These are phyloP conservation scores for Artemia franciscana DNA, from an alignment of 1,140 invertebrate genomes.

Conservation along the genomic window DNA sequence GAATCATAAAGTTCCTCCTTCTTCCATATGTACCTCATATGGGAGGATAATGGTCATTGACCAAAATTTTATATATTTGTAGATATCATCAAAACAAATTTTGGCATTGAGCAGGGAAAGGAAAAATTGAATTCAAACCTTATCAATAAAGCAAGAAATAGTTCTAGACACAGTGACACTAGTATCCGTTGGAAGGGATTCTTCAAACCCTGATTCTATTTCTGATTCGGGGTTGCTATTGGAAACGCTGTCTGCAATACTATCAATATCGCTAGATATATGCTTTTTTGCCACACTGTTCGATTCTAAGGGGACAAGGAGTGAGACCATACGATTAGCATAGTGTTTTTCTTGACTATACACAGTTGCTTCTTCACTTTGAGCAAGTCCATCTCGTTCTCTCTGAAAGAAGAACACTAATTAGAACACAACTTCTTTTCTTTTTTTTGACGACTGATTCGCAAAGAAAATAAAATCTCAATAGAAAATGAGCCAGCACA, in stretches of 20 bases:
- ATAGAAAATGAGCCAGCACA: no score
- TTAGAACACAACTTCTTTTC: neutral
- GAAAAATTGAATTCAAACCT: constrained; percentile 24
- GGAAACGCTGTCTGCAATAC: constrained; percentile 61
- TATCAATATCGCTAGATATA: constrained; percentile 32
- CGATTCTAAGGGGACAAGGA: constrained; percentile 70
- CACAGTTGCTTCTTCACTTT: constrained; percentile 81
- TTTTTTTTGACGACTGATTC: no score
- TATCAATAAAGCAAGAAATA: constrained; percentile 84
- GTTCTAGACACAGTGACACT: constrained; percentile 64
- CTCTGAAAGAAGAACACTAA: constrained; percentile 18
- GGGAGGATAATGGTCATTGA: no score
- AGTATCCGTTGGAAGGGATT: constrained; percentile 47
- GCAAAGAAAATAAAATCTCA: no score
- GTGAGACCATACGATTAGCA: constrained; percentile 85
- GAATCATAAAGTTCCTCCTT: no score
- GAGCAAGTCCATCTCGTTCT: constrained; percentile 51
- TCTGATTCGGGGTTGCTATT: constrained; percentile 28
- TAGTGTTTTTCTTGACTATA: constrained; percentile 97
- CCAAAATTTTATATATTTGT: no score
- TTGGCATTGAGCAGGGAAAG: no score
- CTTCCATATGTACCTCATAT: no score
- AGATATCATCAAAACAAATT: no score
- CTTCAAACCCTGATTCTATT: constrained; percentile 86
- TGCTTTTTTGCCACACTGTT: constrained; percentile 27